A percentile compares a stretch with the other conserved stretches of the same genome.
These are phyloP conservation scores for Nephrotoma guestfalica DNA, from an alignment of 2,888 invertebrate species.

Conservation along the genomic window DNA sequence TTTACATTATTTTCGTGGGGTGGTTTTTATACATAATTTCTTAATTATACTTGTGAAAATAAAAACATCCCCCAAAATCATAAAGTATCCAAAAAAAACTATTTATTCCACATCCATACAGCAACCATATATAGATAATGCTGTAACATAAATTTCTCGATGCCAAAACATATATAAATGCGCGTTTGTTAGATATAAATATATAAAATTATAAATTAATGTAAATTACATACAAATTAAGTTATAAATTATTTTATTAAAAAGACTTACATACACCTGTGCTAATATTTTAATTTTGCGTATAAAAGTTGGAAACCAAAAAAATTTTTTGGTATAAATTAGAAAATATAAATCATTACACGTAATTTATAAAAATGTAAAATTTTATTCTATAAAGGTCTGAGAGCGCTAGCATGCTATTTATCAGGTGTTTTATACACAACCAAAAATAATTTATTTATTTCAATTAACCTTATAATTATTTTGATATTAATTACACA, in stretches of 20 bases:
- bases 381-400: neutral
- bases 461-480: neutral
- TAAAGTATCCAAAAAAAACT: neutral
- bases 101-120: neutral
- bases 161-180: neutral
- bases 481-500: neutral
- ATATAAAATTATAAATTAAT: slow-evolving; percentile 6
- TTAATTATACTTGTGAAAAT: neutral
- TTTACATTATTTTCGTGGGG: neutral
- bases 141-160: neutral
- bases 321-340: neutral
- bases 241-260: slow-evolving; percentile 9
- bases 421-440: neutral
- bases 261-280: slow-evolving; percentile 9
- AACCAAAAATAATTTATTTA: neutral
- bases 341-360: neutral
- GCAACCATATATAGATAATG: neutral
- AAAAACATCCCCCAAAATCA: neutral
- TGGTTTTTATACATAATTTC: neutral
- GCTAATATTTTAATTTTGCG: neutral
- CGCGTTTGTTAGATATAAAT: neutral
- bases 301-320: neutral
- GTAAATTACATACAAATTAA: slow-evolving; percentile 11
- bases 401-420: neutral
- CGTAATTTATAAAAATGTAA: neutral